phyloP scores from a whole-genome alignment of 2,888 invertebrate species.

The Andrena marginata region DNA sequence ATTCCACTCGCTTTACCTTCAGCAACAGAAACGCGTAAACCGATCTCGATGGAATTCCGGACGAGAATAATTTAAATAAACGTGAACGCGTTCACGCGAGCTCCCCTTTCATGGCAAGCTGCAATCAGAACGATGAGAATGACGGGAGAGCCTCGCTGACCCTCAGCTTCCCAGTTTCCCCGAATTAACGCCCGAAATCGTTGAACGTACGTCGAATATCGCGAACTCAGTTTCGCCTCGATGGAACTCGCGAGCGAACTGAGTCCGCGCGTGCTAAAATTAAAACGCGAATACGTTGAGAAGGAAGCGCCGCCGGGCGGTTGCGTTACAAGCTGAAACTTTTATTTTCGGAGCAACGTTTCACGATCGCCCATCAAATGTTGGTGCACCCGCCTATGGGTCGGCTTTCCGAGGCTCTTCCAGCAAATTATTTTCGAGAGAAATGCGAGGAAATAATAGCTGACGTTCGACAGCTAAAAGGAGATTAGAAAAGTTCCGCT shows the following conservation, averaged over 20 bases:
- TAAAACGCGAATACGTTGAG: conserved; percentile 73
- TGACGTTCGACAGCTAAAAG: not conserved
- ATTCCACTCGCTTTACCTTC: not conserved
- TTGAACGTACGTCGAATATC: not conserved
- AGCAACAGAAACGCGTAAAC: not conserved
- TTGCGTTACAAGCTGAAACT: conserved; percentile 55
- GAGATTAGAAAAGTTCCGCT: conserved; percentile 54
- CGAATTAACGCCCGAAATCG: not conserved
- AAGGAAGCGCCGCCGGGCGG: conserved; percentile 70
- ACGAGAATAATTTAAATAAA: not conserved
- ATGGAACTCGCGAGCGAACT: conserved; percentile 61
- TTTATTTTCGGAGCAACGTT: conserved; percentile 64
- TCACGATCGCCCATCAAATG: not conserved
- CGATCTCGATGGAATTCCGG: not conserved
- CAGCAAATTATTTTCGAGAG: too few species aligned
- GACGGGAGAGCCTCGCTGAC: accelerated
- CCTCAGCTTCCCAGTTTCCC: too few species aligned
- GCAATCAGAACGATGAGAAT: not conserved
- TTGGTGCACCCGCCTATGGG: not conserved
- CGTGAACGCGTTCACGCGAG: not conserved
- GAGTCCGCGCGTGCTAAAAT: conserved; percentile 79
- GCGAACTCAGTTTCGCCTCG: conserved; percentile 44
- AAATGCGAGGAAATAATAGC: too few species aligned
- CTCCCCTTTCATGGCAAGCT: not conserved
- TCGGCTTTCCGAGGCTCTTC: not conserved